phyloP scores from a whole-genome alignment of 2,797 vertebrate genomes.

The Mus minutoides region DNA sequence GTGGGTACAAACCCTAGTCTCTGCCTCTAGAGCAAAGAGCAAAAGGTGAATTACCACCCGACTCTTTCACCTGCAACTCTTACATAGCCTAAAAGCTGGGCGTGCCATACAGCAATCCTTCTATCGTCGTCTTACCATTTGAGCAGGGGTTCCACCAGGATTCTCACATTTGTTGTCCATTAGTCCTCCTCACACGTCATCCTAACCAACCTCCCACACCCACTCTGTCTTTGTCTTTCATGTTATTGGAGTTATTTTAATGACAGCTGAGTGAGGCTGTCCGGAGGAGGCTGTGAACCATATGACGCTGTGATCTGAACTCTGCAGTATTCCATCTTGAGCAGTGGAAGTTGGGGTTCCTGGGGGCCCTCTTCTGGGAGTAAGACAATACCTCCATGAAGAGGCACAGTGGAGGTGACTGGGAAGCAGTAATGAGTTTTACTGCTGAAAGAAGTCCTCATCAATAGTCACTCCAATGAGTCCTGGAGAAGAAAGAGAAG shows the following conservation, averaged over 20 bases:
- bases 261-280: background rate
- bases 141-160: background rate
- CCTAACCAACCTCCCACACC: conserved; percentile 25
- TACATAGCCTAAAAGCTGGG: background rate
- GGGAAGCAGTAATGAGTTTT: background rate
- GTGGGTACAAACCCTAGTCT: background rate
- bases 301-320: conserved; percentile 25
- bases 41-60: background rate
- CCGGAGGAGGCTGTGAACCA: background rate
- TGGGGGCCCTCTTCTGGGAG: background rate
- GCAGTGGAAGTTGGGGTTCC: background rate
- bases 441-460: background rate
- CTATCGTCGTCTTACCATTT: background rate
- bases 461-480: conserved; percentile 15
- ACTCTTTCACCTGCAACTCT: background rate
- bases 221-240: conserved; percentile 38
- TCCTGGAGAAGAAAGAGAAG: background rate
- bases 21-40: background rate
- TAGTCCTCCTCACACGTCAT: background rate
- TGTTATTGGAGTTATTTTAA: conserved; percentile 30
- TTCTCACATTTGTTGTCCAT: background rate
- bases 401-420: background rate
- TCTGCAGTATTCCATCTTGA: background rate
- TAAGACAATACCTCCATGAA: background rate
- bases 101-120: background rate